Percentiles rank a stretch among this genome's conserved stretches.
These are phyloP conservation scores for Cyanistes caeruleus DNA, from an alignment of 2,113 vertebrate species.

Conservation along the genomic window DNA sequence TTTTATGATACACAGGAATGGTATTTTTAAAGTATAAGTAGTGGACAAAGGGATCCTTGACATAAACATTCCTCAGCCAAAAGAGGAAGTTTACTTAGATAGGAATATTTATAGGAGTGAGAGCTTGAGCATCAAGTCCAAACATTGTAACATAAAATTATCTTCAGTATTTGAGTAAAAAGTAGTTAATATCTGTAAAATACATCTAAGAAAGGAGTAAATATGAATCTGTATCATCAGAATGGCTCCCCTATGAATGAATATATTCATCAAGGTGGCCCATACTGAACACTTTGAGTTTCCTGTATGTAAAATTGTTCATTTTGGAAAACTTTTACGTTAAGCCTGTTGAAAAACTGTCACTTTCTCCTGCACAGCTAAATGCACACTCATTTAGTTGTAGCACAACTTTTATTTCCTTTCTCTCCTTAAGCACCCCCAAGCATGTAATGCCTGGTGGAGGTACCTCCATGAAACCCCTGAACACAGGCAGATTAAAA, in stretches of 20 bases:
- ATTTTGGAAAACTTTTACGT: not conserved
- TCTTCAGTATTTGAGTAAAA: not conserved
- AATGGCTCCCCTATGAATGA: not conserved
- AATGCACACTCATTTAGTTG: too few relatives aligned
- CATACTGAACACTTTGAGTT: not conserved
- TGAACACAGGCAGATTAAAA: slow-evolving; percentile 62
- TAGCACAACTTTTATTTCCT: not conserved
- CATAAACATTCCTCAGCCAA: not conserved
- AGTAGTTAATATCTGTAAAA: not conserved
- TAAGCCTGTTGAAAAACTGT: not conserved
- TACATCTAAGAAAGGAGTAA: not conserved
- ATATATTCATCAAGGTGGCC: not conserved
- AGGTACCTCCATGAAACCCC: not conserved
- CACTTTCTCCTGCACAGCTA: not conserved
- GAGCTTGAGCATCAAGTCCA: not conserved
- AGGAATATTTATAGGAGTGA: not conserved
- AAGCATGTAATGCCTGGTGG: not conserved
- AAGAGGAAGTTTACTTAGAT: not conserved
- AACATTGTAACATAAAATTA: not conserved
- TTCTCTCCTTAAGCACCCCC: not conserved
- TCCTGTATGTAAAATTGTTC: not conserved
- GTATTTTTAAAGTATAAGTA: not conserved
- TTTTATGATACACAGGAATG: not conserved
- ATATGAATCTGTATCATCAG: not conserved
- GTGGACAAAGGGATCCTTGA: not conserved